Percentiles rank a stretch among this genome's conserved stretches.
These are phyloP conservation scores for Caenorhabditis inopinata DNA, from an alignment of 1,140 invertebrate genomes.

Conservation along the genomic window DNA sequence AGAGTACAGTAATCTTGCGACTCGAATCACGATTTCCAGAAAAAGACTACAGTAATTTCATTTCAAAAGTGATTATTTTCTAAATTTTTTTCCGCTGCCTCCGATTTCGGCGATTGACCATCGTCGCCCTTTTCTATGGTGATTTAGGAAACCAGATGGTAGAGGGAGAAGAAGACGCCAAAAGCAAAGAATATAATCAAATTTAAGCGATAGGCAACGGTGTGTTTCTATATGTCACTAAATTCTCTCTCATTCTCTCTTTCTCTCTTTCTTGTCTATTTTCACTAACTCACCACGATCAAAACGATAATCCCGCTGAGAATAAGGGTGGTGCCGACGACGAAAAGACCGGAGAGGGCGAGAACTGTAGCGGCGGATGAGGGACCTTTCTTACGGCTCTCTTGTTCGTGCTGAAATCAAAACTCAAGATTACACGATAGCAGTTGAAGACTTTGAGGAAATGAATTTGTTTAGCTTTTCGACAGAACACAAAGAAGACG, in stretches of 20 bases:
- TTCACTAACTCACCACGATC: conserved; percentile 41
- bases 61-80: too few species aligned
- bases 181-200: conserved; percentile 33
- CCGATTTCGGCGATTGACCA: conserved; percentile 25
- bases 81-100: neutral
- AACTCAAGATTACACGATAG: too few species aligned
- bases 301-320: conserved; percentile 48
- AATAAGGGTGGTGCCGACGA: conserved; percentile 47
- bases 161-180: neutral
- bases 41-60: too few species aligned
- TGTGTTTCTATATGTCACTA: conserved; percentile 33
- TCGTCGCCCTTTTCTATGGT: neutral
- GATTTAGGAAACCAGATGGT: conserved; percentile 30
- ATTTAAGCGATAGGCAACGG: conserved; percentile 33
- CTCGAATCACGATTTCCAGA: too few species aligned
- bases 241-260: too few species aligned
- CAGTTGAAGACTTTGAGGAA: neutral
- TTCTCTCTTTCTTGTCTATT: too few species aligned
- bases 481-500: too few species aligned
- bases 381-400: conserved; percentile 42
- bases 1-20: too few species aligned
- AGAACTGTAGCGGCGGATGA: conserved; percentile 46
- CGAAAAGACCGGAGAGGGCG: conserved; percentile 49
- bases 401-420: conserved; percentile 33
- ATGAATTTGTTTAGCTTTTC: too few species aligned